Conservation (phyloP, 2,888 invertebrate genomes). For the Leptopterna dolabrata region DNA sequence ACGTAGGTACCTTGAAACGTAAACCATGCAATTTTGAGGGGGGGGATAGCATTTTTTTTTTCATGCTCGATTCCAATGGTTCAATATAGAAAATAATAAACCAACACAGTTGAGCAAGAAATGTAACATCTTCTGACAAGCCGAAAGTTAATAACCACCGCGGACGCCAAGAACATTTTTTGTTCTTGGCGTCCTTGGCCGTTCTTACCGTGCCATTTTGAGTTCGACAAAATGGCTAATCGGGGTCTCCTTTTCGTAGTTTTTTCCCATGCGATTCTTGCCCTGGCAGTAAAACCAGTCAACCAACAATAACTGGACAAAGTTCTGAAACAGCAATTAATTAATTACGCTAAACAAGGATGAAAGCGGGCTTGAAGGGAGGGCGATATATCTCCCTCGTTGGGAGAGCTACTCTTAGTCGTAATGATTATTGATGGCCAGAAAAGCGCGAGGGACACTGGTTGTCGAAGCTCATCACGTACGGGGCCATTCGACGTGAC, state of each 20-base stretch:
- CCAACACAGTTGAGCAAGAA: too few relatives aligned
- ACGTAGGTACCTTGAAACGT: too few relatives aligned
- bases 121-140: too few relatives aligned
- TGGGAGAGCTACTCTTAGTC: not conserved
- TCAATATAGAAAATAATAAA: too few relatives aligned
- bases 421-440: not conserved
- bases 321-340: not conserved
- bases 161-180: not conserved
- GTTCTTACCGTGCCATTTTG: too few relatives aligned
- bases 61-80: too few relatives aligned
- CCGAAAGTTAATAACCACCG: too few relatives aligned
- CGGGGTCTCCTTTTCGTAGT: not conserved
- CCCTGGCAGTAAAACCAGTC: not conserved
- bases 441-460: not conserved
- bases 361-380: not conserved
- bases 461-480: not conserved
- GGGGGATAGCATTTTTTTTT: too few relatives aligned
- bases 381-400: not conserved
- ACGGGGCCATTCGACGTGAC: not conserved
- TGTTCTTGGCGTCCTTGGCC: not conserved
- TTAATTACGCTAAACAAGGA: slow-evolving; percentile 7
- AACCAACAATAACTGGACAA: not conserved
- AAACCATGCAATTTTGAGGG: too few relatives aligned
- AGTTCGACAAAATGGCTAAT: not conserved
- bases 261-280: not conserved